Conservation (phyloP, 2,797 vertebrate genomes). For the Spea hammondii region DNA sequence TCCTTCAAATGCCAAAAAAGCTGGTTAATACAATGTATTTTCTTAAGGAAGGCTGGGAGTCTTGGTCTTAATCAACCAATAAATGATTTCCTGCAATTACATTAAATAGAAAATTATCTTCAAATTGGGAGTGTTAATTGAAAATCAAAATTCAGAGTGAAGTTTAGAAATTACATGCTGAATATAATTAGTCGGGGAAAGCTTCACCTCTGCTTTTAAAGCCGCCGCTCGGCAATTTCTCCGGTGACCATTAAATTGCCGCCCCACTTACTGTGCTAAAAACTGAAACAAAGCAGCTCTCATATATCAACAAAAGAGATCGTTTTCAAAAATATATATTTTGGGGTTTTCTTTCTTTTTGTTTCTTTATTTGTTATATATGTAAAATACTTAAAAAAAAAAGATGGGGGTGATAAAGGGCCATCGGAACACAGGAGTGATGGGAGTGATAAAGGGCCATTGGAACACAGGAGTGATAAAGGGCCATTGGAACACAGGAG, state of each 20-base stretch:
- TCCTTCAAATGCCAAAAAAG: slow-evolving; percentile 70
- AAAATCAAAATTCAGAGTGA: slow-evolving; percentile 92
- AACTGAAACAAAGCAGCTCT: slow-evolving; percentile 55
- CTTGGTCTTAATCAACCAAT: slow-evolving; percentile 92
- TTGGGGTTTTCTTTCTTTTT: no score
- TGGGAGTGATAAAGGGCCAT: no score
- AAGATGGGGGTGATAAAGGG: no score
- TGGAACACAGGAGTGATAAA: no score
- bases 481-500: no score
- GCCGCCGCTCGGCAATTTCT: slow-evolving; percentile 69
- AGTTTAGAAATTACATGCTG: slow-evolving; percentile 81
- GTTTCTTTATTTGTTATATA: no score
- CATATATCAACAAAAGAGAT: not conserved
- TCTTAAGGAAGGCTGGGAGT: slow-evolving; percentile 78
- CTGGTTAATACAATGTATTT: slow-evolving; percentile 73
- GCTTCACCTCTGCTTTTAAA: slow-evolving; percentile 71
- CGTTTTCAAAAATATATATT: no score
- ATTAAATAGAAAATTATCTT: slow-evolving; percentile 88
- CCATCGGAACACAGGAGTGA: no score
- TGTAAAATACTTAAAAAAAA: not conserved
- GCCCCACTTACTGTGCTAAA: slow-evolving; percentile 62
- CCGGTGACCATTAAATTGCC: slow-evolving; percentile 66
- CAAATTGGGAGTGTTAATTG: slow-evolving; percentile 89
- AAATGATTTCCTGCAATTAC: slow-evolving; percentile 97
- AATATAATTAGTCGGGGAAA: slow-evolving; percentile 78